Evolutionary conservation across 2,888 invertebrate genomes (phyloP).

Genomic region (Eudemis profundana): DNA sequence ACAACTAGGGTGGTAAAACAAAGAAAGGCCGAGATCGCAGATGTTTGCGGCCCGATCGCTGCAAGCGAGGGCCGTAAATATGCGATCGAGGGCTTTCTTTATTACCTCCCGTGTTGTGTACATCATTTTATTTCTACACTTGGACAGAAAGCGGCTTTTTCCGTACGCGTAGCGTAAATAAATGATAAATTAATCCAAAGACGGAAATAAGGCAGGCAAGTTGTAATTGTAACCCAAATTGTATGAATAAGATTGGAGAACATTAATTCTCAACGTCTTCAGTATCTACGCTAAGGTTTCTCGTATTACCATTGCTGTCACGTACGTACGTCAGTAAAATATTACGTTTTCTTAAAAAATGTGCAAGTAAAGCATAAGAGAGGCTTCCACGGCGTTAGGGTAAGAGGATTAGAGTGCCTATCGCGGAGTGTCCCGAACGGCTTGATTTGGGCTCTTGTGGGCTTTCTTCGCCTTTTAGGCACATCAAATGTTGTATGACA

Average conservation of each 20-base stretch:
- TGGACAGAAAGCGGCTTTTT: no score
- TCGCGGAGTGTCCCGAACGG: constrained; percentile 58
- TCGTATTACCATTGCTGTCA: constrained; percentile 25
- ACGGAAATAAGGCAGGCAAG: neutral
- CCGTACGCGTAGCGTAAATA: no score
- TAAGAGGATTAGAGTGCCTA: constrained; percentile 69
- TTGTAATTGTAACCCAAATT: constrained; percentile 15
- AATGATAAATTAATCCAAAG: no score
- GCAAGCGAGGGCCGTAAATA: no score
- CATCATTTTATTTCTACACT: no score
- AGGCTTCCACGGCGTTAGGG: constrained; percentile 68
- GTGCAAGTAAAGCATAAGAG: constrained; percentile 53
- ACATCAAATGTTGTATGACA: constrained; percentile 27
- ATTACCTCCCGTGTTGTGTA: no score
- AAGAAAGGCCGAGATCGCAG: no score
- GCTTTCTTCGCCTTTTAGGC: constrained; percentile 28
- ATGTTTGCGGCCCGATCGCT: no score
- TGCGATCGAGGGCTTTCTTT: no score
- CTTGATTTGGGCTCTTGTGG: constrained; percentile 44
- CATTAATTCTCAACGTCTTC: constrained; percentile 23
- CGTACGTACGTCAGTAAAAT: constrained; percentile 38
- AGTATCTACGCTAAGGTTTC: constrained; percentile 24
- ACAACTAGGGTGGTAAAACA: no score
- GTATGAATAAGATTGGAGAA: constrained; percentile 22
- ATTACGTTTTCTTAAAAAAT: constrained; percentile 41